Evolutionary conservation across 2,888 invertebrate genomes (phyloP).

Genomic region (Ectemnius lituratus): DNA sequence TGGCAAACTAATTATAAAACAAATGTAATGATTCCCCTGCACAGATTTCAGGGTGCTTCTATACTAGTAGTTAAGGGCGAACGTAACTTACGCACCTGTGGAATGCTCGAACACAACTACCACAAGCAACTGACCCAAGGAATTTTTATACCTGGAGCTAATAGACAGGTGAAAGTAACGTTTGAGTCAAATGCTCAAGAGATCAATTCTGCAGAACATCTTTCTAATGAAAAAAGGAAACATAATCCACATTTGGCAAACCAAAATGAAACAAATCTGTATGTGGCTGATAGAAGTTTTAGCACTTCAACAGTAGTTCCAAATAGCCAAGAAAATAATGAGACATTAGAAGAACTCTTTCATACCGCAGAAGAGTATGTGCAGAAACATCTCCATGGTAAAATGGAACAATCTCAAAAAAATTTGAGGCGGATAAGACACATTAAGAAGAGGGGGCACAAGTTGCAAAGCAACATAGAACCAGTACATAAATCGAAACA

Average conservation of each 20-base stretch:
- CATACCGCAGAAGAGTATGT: conserved; percentile 51
- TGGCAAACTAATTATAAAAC: no score
- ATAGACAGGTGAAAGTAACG: conserved; percentile 81
- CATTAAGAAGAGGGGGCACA: conserved; percentile 54
- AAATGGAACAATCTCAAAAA: conserved; percentile 38
- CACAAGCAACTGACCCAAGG: conserved; percentile 81
- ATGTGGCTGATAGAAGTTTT: neutral
- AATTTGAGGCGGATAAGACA: conserved; percentile 57
- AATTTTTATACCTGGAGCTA: conserved; percentile 78
- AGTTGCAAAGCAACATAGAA: conserved; percentile 54
- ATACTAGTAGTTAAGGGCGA: conserved; percentile 90
- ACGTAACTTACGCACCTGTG: conserved; percentile 87
- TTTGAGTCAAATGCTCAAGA: conserved; percentile 81
- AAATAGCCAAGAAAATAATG: conserved; percentile 1
- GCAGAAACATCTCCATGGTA: conserved; percentile 47
- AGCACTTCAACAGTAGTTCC: neutral
- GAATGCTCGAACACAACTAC: conserved; percentile 85
- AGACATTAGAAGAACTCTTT: conserved; percentile 28
- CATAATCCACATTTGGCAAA: neutral
- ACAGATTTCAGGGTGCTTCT: conserved; percentile 83
- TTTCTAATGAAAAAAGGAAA: neutral
- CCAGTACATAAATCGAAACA: conserved; percentile 25
- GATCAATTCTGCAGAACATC: conserved; percentile 66
- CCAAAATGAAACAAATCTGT: neutral
- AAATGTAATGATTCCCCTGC: neutral